Percentiles rank a stretch among this genome's conserved stretches.
Evolutionary conservation across 2,888 invertebrate species (phyloP).

Genomic region (Unio delphinus): DNA sequence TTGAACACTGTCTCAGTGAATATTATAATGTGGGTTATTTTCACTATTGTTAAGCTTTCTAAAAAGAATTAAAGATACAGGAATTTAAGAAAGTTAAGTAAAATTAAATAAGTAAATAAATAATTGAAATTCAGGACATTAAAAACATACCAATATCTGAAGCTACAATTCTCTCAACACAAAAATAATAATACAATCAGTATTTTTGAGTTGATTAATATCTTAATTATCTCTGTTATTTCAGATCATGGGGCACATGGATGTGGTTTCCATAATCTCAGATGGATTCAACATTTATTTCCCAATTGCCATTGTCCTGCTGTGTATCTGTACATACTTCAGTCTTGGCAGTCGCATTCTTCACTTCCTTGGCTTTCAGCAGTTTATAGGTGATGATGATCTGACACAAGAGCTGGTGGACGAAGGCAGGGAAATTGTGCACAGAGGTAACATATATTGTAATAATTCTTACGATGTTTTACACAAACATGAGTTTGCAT

Average conservation of each 20-base stretch:
- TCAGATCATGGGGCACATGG: slow-evolving; percentile 98
- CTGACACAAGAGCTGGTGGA: slow-evolving; percentile 94
- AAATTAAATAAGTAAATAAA: too few species aligned
- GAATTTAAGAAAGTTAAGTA: too few species aligned
- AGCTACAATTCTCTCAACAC: too few species aligned
- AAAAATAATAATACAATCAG: too few species aligned
- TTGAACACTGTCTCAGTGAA: too few species aligned
- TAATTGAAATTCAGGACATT: too few species aligned
- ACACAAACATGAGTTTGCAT: neutral
- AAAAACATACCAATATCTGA: too few species aligned
- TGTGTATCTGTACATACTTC: slow-evolving; percentile 95
- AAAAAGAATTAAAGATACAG: too few species aligned
- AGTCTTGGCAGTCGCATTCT: slow-evolving; percentile 92
- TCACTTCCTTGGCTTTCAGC: slow-evolving; percentile 88
- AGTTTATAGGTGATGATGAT: slow-evolving; percentile 95
- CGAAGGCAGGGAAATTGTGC: slow-evolving; percentile 92
- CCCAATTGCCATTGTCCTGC: slow-evolving; percentile 94
- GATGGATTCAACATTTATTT: slow-evolving; percentile 99
- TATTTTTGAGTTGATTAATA: too few species aligned
- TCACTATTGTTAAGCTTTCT: too few species aligned
- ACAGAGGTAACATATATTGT: slow-evolving; percentile 78
- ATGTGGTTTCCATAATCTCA: slow-evolving; percentile 95
- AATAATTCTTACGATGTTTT: neutral
- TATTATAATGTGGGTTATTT: too few species aligned
- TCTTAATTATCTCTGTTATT: slow-evolving; percentile 8